These are phyloP conservation scores for Leptinotarsa haldemani DNA, from an alignment of 2,888 invertebrate genomes.

Conservation along the genomic window DNA sequence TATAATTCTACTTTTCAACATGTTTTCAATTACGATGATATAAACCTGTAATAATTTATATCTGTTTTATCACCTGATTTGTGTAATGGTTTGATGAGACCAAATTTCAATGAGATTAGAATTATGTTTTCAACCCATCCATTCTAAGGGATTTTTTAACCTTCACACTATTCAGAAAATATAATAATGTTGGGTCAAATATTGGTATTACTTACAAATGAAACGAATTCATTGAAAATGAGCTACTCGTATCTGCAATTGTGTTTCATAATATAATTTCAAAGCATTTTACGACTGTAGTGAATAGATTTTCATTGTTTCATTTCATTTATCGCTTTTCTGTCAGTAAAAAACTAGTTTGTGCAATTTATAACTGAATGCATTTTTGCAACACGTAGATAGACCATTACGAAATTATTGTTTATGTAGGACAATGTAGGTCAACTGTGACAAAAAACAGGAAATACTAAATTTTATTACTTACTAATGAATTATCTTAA, in stretches of 20 bases:
- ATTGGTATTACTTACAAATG: no score
- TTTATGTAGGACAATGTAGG: not conserved
- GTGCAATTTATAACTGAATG: not conserved
- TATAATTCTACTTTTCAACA: no score
- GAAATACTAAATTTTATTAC: slow-evolving; percentile 11
- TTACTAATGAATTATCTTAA: not conserved
- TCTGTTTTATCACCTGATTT: no score
- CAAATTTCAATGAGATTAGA: no score
- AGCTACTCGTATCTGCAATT: not conserved
- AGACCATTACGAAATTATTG: not conserved
- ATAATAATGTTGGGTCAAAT: no score
- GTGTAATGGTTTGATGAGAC: no score
- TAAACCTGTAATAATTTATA: no score
- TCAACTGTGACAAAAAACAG: not conserved
- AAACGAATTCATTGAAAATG: not conserved
- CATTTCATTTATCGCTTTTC: not conserved
- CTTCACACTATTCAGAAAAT: no score
- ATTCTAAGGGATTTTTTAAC: no score
- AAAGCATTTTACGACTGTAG: slow-evolving; percentile 4
- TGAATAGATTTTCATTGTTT: slow-evolving; percentile 1
- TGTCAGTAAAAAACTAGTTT: not conserved
- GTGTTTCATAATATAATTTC: not conserved
- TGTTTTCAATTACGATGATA: no score
- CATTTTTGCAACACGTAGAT: not conserved
- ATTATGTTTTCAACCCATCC: no score